Evolutionary conservation across 2,888 invertebrate genomes (phyloP).

Genomic region (Leucophenga montana): DNA sequence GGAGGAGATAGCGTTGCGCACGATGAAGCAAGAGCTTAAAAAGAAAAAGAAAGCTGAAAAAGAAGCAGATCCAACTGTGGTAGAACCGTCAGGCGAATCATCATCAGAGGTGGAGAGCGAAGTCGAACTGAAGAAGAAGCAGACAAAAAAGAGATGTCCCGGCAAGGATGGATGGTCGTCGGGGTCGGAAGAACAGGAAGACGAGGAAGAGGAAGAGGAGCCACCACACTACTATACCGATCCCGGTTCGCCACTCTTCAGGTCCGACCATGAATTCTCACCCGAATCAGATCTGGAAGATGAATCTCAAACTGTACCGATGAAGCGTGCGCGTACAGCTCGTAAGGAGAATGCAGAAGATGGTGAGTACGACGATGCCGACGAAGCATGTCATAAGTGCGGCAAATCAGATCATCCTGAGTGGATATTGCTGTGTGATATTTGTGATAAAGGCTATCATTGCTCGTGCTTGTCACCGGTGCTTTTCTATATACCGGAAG

Average conservation of each 20-base stretch:
- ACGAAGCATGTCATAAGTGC: conserved; percentile 90
- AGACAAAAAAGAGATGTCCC: conserved; percentile 70
- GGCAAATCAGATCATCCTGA: conserved; percentile 94
- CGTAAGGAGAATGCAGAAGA: conserved; percentile 79
- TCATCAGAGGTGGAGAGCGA: conserved; percentile 64
- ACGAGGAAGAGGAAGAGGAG: conserved; percentile 74
- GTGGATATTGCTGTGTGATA: conserved; percentile 96
- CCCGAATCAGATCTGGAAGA: conserved; percentile 89
- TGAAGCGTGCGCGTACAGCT: conserved; percentile 88
- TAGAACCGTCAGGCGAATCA: conserved; percentile 63
- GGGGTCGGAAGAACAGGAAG: conserved; percentile 72
- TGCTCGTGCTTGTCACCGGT: conserved; percentile 95
- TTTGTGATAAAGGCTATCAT: conserved; percentile 97
- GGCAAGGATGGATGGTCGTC: conserved; percentile 72
- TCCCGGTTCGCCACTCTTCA: conserved; percentile 76
- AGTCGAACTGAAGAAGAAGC: conserved; percentile 70
- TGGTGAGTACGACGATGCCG: conserved; percentile 57
- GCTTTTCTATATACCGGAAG: conserved; percentile 94
- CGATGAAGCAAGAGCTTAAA: conserved; percentile 79
- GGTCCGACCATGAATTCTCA: conserved; percentile 94
- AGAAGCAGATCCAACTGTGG: conserved; percentile 67
- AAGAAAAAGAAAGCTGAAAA: conserved; percentile 73
- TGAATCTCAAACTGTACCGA: conserved; percentile 78
- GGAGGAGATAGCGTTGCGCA: conserved; percentile 82
- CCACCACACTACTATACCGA: conserved; percentile 74